Evolutionary conservation across 1,140 invertebrate genomes (phyloP).

Genomic region (Maniola jurtina): DNA sequence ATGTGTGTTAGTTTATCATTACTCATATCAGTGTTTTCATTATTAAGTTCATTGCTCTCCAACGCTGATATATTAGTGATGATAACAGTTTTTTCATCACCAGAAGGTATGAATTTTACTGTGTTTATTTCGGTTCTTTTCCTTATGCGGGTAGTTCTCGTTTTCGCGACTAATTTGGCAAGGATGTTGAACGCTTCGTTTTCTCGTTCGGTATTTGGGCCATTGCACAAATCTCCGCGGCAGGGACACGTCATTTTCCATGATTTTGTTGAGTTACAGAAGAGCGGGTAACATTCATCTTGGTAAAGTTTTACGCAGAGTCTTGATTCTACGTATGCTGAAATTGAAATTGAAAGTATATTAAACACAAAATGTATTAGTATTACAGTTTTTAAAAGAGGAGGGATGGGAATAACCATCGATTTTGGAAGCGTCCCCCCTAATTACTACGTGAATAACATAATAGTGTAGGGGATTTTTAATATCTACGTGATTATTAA

Average conservation of each 20-base stretch:
- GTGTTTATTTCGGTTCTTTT: slow-evolving; percentile 36
- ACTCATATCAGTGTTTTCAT: slow-evolving; percentile 9
- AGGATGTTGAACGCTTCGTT: slow-evolving; percentile 53
- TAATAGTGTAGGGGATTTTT: too few relatives aligned
- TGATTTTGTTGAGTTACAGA: slow-evolving; percentile 72
- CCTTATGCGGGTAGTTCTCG: slow-evolving; percentile 38
- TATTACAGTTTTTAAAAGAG: too few relatives aligned
- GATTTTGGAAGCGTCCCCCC: too few relatives aligned
- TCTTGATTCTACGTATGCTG: slow-evolving; percentile 70
- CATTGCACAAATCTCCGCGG: slow-evolving; percentile 77
- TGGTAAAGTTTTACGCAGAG: slow-evolving; percentile 72
- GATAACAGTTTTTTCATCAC: slow-evolving; percentile 34
- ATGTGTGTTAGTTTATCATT: slow-evolving; percentile 27
- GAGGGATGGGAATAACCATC: too few relatives aligned
- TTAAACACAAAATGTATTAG: too few relatives aligned
- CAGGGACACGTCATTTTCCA: slow-evolving; percentile 78
- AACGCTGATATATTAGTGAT: slow-evolving; percentile 35
- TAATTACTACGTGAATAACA: too few relatives aligned
- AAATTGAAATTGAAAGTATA: slow-evolving; percentile 3
- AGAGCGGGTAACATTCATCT: slow-evolving; percentile 71
- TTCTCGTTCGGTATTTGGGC: slow-evolving; percentile 59
- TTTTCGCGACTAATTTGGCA: slow-evolving; percentile 44
- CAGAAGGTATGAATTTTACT: slow-evolving; percentile 24
- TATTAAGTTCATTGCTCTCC: slow-evolving; percentile 17
- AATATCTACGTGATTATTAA: too few relatives aligned